A percentile compares a stretch with the other conserved stretches of the same genome.
Evolutionary conservation across 1,140 invertebrate genomes (phyloP).

Genomic region (Antheraea pernyi): DNA sequence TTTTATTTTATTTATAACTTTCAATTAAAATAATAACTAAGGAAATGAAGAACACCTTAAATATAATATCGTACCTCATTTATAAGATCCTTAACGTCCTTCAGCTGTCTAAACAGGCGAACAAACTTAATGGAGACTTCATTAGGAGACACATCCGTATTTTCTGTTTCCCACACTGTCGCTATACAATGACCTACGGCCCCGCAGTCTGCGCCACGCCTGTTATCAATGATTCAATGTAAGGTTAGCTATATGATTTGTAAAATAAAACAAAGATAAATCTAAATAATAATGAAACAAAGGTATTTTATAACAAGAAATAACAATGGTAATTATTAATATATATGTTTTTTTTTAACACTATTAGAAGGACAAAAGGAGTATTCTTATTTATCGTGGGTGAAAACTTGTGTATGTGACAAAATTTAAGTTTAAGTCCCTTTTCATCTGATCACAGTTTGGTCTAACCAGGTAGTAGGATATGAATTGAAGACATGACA

Average conservation of each 20-base stretch:
- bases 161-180: slow-evolving; percentile 88
- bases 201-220: slow-evolving; percentile 81
- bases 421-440: no score
- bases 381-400: no score
- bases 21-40: no score
- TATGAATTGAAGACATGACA: no score
- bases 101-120: slow-evolving; percentile 56
- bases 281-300: slow-evolving; percentile 8
- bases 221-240: slow-evolving; percentile 22
- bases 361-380: no score
- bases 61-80: slow-evolving; percentile 50
- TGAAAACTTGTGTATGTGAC: no score
- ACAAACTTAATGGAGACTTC: slow-evolving; percentile 91
- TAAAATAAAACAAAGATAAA: slow-evolving; percentile 1
- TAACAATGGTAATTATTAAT: no score
- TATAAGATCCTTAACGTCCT: slow-evolving; percentile 66
- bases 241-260: not conserved
- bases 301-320: not conserved
- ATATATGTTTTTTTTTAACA: no score
- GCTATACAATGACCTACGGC: slow-evolving; percentile 91
- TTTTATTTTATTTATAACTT: no score
- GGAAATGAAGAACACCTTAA: not conserved
- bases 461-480: no score
- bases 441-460: no score
- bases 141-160: slow-evolving; percentile 84